Base-by-base conservation (phyloP, 1,140 invertebrate species). In the Papilio polytes region DNA sequence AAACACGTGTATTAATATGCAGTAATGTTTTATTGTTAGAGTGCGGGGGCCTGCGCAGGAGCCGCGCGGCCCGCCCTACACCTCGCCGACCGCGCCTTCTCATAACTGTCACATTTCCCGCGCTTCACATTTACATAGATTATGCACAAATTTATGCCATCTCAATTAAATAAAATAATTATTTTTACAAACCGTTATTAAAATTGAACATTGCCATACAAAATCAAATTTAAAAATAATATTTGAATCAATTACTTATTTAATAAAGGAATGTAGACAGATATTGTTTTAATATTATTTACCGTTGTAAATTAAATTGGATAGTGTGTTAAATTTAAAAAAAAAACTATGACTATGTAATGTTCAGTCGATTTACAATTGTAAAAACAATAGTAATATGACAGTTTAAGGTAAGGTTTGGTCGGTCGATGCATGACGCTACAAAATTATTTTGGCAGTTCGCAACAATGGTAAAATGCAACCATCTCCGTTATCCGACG, bases 361-460 rank as follows among this genome's bases (percentile, higher is more conserved):
- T n/a, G n/a, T n/a, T n/a, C n/a, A n/a, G n/a, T n/a, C n/a, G n/a
- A n/a, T n/a, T n/a, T n/a, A n/a, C n/a, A n/a, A 70, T 70, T 8
- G 4, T 41, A 1, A 12, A 59, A 26, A 20, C n/a, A 22, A 10
- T 18, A 70, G 26, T 31, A 46, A 48, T 51, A 9, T 44, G 74
- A 51, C 74, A 76, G 46, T 22, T 76, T 22, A 70, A 70, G 26
- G 2, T 15, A n/a, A 59, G 77, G 77, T 46, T 41, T 59, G 77
- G 77, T 78, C 77, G 77, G 59, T 18, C 77, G 77, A 46, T 66
- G 80, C 81, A 85, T 83, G 85, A 86, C 85, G 90, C 92, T 93
- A 93, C 87, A 92, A 94, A 91, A 92, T 92, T 88, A 92, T 92
- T 94, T 94, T 94, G 93, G 93, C 93, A 93, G 92, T 94, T 92